A percentile compares a stretch with the other conserved stretches of the same genome.
Evolutionary conservation across 30 jellyfish, hydroid and myxozoan genomes (phyloP).

Genomic region (Catostylus mosaicus): DNA sequence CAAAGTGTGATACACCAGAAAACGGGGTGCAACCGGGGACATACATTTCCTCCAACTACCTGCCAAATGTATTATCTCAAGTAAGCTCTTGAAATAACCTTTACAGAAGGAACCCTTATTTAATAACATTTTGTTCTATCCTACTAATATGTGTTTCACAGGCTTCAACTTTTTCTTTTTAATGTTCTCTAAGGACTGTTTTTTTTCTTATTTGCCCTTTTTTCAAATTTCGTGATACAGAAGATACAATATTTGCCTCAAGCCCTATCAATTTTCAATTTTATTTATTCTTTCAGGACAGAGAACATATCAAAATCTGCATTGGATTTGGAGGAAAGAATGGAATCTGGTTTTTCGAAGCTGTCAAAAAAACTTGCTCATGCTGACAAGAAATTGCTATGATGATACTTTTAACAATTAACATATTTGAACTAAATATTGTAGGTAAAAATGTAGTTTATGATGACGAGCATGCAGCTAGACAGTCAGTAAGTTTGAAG

Average conservation of each 20-base stretch:
- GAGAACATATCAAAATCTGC: constrained; percentile 7
- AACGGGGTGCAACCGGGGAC: too few species aligned
- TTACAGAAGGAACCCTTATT: background rate
- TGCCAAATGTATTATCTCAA: too few species aligned
- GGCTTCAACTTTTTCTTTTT: background rate
- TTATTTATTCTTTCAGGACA: constrained; percentile 3
- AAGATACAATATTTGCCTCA: background rate
- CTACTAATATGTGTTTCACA: background rate
- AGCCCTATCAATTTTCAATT: background rate
- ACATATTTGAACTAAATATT: too few species aligned
- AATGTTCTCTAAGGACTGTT: background rate
- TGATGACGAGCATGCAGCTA: too few species aligned
- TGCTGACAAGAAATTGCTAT: too few species aligned
- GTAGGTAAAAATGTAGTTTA: too few species aligned
- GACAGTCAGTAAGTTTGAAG: too few species aligned
- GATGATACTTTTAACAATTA: too few species aligned
- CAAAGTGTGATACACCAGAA: too few species aligned
- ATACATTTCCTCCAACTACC: too few species aligned
- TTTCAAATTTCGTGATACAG: background rate
- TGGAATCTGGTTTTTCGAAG: background rate
- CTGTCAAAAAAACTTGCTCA: background rate
- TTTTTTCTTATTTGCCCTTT: background rate
- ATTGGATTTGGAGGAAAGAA: constrained; percentile 16
- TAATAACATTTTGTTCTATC: background rate
- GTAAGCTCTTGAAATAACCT: too few species aligned